Evolutionary conservation across 2,888 invertebrate species (phyloP), one percentile per base, ranked within the genome.

Genomic region (Lochmaea crataegi): DNA sequence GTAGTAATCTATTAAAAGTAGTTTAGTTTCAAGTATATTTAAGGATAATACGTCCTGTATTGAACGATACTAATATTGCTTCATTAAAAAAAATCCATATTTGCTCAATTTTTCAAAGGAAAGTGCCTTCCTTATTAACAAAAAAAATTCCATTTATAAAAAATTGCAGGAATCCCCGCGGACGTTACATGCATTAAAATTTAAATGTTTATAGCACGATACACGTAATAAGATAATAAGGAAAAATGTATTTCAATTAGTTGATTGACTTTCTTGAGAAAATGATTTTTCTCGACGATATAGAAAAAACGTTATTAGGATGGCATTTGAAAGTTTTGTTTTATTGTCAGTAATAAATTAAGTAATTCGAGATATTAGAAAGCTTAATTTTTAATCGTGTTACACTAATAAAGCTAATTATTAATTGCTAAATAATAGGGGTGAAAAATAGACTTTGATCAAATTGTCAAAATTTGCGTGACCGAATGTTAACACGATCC

Each of bases 191-290:
- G 9, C 16, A 51, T 58, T 60, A 65, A 56, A 58, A 45, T 58
- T 71, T 71, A 71, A 71, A 71, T 38, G 60, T 48, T 32, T 18
- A 65, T 45, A 38, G 48, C 65, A 71, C 32, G 65, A 71, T 53
- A 71, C 65, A 71, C 60, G 65, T 65, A 71, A 71, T 57, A 51
- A 51, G 18, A 32, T 65, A 65, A 71, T 65, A 63, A 42, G 4
- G 65, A 58, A 42, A 14, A 60, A 58, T 38, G 70, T 65, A 12
- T 5, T 16, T 71, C 71, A 65, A 71, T 71, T 71, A 71, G 65
- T 65, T 61, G 66, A 72, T 72, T 72, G 60, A n/a, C 16, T 14
- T 51, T 60, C 67, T 53, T 57, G 61, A 63, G 67, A 42, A 67
- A n/a, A 51, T 45, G 0, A 32, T 32, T 42, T 57, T 70, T 6